phyloP scores from a whole-genome alignment of 2,888 invertebrate genomes.

The Dicranocentrus wangi region DNA sequence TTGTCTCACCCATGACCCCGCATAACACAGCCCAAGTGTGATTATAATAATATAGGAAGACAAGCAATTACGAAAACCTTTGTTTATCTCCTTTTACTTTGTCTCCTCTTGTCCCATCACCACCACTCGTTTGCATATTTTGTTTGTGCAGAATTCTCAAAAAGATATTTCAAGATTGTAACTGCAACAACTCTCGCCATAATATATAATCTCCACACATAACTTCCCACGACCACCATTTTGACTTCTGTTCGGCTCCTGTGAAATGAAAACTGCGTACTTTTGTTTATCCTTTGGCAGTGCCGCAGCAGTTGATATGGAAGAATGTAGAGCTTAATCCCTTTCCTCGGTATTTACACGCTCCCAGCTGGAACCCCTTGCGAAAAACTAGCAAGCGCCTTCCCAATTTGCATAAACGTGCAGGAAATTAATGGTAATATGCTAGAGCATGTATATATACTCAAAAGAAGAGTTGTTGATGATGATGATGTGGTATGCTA shows the following conservation, averaged over 20 bases:
- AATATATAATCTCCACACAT: too few species aligned
- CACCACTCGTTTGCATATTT: conserved; percentile 13
- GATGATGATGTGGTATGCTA: conserved; percentile 28
- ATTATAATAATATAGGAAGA: too few species aligned
- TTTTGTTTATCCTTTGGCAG: background rate
- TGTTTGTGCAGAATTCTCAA: conserved; percentile 8
- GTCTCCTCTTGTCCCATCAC: background rate
- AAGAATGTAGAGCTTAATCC: background rate
- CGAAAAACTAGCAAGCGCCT: conserved; percentile 41
- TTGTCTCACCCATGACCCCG: too few species aligned
- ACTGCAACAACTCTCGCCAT: too few species aligned
- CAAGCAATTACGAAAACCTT: background rate
- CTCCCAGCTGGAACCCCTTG: conserved; percentile 46
- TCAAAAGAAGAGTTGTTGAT: conserved; percentile 2
- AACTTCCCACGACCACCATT: background rate
- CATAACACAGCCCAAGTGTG: too few species aligned
- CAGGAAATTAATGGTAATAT: conserved; percentile 50
- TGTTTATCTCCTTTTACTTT: background rate
- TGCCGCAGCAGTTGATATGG: background rate
- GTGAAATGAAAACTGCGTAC: conserved; percentile 1
- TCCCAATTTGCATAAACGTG: conserved; percentile 56
- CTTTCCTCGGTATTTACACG: conserved; percentile 21
- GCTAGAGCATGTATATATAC: too few species aligned
- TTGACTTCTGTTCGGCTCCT: conserved; percentile 24
- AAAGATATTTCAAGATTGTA: conserved; percentile 1